Conservation (phyloP, 2,797 vertebrate species). For the Miichthys miiuy region DNA sequence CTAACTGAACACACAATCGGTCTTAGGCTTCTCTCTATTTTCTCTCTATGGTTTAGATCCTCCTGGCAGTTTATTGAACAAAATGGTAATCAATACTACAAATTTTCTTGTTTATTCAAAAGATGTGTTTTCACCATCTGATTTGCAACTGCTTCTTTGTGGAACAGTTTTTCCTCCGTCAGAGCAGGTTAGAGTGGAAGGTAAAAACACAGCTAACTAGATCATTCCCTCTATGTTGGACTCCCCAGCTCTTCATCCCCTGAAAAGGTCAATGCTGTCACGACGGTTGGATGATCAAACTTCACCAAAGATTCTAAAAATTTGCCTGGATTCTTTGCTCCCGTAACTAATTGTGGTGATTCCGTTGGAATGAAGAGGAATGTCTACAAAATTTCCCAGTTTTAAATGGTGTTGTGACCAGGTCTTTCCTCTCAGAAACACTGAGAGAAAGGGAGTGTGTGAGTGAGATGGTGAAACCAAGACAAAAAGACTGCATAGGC, state of each 20-base stretch:
- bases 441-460: slow-evolving; percentile 29
- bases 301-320: not conserved
- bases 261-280: not conserved
- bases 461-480: slow-evolving; percentile 21
- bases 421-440: slow-evolving; percentile 29
- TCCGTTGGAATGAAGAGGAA: not conserved
- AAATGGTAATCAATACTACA: too few species aligned
- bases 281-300: not conserved
- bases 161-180: too few species aligned
- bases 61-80: too few species aligned
- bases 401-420: slow-evolving; percentile 6
- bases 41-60: too few species aligned
- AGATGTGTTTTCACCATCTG: not conserved
- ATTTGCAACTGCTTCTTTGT: too few species aligned
- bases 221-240: not conserved
- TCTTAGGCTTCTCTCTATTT: too few species aligned
- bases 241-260: not conserved
- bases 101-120: not conserved
- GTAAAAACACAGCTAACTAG: not conserved
- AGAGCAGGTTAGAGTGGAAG: not conserved
- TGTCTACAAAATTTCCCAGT: not conserved
- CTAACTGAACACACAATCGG: too few species aligned
- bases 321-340: not conserved
- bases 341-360: too few species aligned
- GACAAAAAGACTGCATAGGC: slow-evolving; percentile 34